Conservation (phyloP, 1,140 invertebrate species). For the Bombus picipes region DNA sequence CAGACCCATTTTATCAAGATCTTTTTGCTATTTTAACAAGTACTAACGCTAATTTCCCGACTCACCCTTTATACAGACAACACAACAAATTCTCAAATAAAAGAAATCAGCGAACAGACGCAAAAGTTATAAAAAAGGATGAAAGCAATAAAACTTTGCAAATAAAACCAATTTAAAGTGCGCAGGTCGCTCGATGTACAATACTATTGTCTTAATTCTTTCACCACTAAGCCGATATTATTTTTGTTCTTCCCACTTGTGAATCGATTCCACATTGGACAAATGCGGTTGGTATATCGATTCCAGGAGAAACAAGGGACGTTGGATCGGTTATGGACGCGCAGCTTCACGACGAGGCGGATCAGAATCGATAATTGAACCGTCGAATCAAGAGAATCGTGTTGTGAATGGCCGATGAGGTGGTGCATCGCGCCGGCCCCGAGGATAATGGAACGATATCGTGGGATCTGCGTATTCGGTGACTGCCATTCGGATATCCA, state of each 20-base stretch:
- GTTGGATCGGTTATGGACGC: not conserved
- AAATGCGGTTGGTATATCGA: not conserved
- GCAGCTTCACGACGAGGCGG: not conserved
- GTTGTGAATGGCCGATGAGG: slow-evolving; percentile 20
- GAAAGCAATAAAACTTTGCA: not conserved
- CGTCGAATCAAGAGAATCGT: slow-evolving; percentile 26
- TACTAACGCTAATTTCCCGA: no score
- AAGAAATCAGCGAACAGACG: no score
- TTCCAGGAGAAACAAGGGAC: not conserved
- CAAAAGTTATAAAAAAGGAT: not conserved
- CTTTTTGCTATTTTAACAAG: no score
- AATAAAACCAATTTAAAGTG: not conserved
- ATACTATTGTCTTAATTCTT: not conserved
- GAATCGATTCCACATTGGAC: not conserved
- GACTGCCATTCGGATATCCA: slow-evolving; percentile 8
- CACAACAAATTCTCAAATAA: not conserved
- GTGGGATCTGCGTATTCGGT: not conserved
- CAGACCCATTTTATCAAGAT: no score
- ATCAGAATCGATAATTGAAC: slow-evolving; percentile 8
- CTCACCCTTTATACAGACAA: no score
- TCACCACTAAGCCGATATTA: not conserved
- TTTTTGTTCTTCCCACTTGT: not conserved
- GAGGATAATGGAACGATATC: slow-evolving; percentile 41
- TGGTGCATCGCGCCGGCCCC: not conserved
- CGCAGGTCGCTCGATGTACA: not conserved